Percentiles rank a stretch among this genome's conserved stretches.
phyloP scores from a whole-genome alignment of 2,888 invertebrate species.

The Hanleya hanleyi region DNA sequence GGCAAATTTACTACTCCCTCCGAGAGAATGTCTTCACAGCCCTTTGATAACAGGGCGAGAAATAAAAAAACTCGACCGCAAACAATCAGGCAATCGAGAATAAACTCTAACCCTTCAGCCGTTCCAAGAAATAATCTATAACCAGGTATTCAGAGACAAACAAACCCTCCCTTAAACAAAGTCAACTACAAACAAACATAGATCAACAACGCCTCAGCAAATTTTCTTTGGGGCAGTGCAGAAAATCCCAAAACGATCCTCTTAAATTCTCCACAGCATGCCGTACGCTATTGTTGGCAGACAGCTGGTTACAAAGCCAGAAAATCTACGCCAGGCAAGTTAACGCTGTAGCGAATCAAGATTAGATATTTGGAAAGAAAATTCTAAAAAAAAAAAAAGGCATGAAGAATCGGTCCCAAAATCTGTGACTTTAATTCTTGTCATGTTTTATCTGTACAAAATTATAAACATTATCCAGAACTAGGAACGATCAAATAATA shows the following conservation, averaged over 20 bases:
- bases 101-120: neutral
- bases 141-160: neutral
- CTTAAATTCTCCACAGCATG: neutral
- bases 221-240: neutral
- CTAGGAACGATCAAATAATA: no score
- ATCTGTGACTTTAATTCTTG: no score
- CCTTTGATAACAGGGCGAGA: constrained; percentile 4
- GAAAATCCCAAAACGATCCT: neutral
- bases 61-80: neutral
- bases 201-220: constrained; percentile 2
- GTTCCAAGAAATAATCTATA: constrained; percentile 2
- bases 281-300: neutral
- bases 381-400: no score
- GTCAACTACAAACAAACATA: neutral
- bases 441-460: no score
- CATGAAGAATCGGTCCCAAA: no score
- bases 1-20: neutral
- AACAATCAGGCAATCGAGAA: neutral
- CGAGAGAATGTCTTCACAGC: neutral
- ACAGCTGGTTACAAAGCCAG: no score
- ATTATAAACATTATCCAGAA: no score
- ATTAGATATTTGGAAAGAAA: no score
- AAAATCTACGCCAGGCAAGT: no score
- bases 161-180: constrained; percentile 11
- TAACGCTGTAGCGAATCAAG: no score